Conservation (phyloP, 2,113 vertebrate species). For the Kryptolebias marmoratus region DNA sequence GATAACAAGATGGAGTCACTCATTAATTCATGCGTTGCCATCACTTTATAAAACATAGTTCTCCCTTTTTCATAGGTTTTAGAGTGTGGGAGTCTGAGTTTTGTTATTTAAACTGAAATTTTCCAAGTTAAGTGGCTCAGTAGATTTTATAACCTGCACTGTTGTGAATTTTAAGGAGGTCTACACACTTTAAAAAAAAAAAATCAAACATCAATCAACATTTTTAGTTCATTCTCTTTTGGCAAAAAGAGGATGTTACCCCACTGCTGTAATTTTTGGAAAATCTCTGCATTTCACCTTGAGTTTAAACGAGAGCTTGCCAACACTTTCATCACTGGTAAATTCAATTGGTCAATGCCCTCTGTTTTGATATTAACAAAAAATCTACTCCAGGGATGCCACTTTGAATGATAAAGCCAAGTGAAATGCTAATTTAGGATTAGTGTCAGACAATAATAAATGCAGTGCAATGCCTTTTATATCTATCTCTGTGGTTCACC, state of each 20-base stretch:
- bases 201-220: constrained; percentile 21
- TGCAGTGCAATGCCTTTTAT: constrained; percentile 56
- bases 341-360: constrained; percentile 64
- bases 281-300: constrained; percentile 60
- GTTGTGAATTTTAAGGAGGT: constrained; percentile 24
- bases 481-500: constrained; percentile 71
- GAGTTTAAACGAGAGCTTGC: constrained; percentile 40
- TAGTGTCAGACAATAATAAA: constrained; percentile 72
- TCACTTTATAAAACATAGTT: constrained; percentile 13
- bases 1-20: constrained; percentile 22
- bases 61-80: constrained; percentile 18
- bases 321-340: constrained; percentile 59
- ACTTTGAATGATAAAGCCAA: constrained; percentile 63
- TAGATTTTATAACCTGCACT: constrained; percentile 10
- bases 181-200: constrained; percentile 16
- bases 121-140: constrained; percentile 25
- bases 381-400: constrained; percentile 55
- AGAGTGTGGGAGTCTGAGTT: constrained; percentile 9
- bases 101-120: constrained; percentile 25
- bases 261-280: constrained; percentile 46
- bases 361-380: constrained; percentile 66
- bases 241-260: constrained; percentile 22
- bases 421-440: constrained; percentile 75
- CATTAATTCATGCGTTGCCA: constrained; percentile 9
- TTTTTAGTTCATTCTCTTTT: constrained; percentile 21